phyloP scores from a whole-genome alignment of 2,888 invertebrate genomes.

The Boloria selene region DNA sequence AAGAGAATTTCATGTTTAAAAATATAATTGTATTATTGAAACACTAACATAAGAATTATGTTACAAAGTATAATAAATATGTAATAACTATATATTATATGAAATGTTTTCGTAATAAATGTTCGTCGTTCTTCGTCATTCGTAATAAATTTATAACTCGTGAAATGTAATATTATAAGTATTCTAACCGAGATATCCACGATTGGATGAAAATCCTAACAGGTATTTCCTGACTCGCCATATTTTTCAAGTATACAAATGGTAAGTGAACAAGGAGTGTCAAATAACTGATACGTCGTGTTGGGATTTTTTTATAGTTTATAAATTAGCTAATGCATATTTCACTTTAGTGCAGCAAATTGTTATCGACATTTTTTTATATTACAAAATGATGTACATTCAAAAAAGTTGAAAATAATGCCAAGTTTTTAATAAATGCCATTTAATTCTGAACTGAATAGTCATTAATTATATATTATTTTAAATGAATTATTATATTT shows the following conservation, averaged over 20 bases:
- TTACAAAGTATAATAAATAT: slow-evolving; percentile 12
- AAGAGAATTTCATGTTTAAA: background rate
- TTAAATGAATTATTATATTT: background rate
- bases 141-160: slow-evolving; percentile 4
- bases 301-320: slow-evolving; percentile 53
- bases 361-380: slow-evolving; percentile 23
- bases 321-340: slow-evolving; percentile 29
- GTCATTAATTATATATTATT: too few species aligned
- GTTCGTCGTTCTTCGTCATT: slow-evolving; percentile 15
- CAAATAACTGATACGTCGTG: slow-evolving; percentile 66
- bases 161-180: slow-evolving; percentile 1
- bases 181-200: slow-evolving; percentile 56
- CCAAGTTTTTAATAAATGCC: too few species aligned
- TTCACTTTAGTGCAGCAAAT: slow-evolving; percentile 25
- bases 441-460: too few species aligned
- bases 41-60: slow-evolving; percentile 7
- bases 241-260: slow-evolving; percentile 53
- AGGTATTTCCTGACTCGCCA: slow-evolving; percentile 68
- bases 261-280: slow-evolving; percentile 78
- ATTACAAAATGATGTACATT: background rate
- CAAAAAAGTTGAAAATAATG: too few species aligned
- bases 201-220: slow-evolving; percentile 60
- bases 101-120: slow-evolving; percentile 14
- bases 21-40: background rate
- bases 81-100: slow-evolving; percentile 1